These are phyloP conservation scores for Anarhynchus alexandrinus DNA, from an alignment of 2,113 vertebrate species.

Conservation along the genomic window DNA sequence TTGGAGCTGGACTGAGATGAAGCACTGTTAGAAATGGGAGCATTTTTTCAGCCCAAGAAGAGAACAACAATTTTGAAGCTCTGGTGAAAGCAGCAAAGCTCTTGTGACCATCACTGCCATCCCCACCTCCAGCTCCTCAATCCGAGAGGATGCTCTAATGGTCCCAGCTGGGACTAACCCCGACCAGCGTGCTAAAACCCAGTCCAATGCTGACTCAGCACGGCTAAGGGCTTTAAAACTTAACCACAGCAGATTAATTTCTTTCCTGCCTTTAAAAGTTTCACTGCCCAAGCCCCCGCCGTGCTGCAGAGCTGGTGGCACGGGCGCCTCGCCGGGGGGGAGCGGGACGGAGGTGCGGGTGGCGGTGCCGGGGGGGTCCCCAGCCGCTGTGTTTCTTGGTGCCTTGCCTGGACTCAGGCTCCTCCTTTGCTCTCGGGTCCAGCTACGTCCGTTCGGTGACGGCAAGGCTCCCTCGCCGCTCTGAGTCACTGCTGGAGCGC, in stretches of 20 bases:
- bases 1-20: not conserved
- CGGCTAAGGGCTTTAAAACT: not conserved
- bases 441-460: not conserved
- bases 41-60: not conserved
- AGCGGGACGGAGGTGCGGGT: not conserved
- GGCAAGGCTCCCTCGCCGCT: not conserved
- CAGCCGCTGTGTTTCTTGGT: accelerated
- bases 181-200: accelerated
- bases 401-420: not conserved
- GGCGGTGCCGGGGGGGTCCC: not conserved
- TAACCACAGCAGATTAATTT: not conserved
- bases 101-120: not conserved
- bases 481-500: not conserved
- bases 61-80: not conserved
- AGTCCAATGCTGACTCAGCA: not conserved
- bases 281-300: not conserved
- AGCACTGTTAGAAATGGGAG: not conserved
- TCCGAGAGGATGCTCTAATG: not conserved
- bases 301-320: not conserved
- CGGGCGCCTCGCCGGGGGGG: accelerated
- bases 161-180: not conserved
- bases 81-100: not conserved
- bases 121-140: not conserved
- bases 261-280: not conserved
- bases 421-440: not conserved